Conservation (phyloP, 2,113 vertebrate genomes). For the Acrocephalus arundinaceus region DNA sequence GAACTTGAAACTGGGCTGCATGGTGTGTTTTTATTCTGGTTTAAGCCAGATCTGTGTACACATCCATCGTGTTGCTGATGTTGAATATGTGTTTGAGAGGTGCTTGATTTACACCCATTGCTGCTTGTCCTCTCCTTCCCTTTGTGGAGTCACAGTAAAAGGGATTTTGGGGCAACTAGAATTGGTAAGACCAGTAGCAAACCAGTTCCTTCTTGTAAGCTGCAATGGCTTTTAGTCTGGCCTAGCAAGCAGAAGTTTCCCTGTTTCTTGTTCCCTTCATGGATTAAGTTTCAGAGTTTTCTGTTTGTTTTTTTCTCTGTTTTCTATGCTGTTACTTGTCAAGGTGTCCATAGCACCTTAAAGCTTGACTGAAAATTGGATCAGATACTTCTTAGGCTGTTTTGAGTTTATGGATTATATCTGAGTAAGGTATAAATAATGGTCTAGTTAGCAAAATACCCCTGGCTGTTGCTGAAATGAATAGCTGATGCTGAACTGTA, state of each 20-base stretch:
- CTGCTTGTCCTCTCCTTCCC: background rate
- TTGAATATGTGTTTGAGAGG: background rate
- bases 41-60: background rate
- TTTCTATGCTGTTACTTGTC: background rate
- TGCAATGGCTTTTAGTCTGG: background rate
- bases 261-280: background rate
- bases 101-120: background rate
- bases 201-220: background rate
- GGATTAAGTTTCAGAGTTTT: too few species aligned
- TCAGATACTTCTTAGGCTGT: background rate
- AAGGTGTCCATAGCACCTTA: background rate
- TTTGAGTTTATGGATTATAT: background rate
- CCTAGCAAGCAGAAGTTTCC: background rate
- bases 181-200: background rate
- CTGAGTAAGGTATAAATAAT: background rate
- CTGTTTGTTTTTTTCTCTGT: background rate
- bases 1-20: background rate
- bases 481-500: background rate
- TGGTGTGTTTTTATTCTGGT: background rate
- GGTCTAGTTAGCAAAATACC: background rate
- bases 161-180: background rate
- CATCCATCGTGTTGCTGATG: accelerated
- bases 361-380: background rate
- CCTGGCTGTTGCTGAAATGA: background rate
- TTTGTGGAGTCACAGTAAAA: background rate